Conservation (phyloP, 2,888 invertebrate species). For the Abscondita cerata region DNA sequence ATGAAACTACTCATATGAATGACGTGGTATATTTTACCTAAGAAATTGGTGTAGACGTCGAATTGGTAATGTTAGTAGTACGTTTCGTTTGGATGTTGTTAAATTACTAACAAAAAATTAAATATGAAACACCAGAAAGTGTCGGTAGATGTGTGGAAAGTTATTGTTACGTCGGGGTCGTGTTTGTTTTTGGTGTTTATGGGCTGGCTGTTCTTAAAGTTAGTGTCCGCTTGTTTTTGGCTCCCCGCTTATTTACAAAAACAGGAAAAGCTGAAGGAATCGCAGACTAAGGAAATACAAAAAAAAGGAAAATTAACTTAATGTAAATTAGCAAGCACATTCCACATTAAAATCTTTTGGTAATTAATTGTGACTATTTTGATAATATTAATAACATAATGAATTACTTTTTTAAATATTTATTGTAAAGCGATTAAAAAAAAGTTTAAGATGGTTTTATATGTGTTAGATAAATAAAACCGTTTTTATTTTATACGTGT, state of each 20-base stretch:
- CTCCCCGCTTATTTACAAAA: constrained; percentile 67
- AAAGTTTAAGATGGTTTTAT: too few relatives aligned
- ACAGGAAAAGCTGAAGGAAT: constrained; percentile 57
- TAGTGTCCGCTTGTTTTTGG: constrained; percentile 71
- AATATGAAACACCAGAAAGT: constrained; percentile 73
- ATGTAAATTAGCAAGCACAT: too few relatives aligned
- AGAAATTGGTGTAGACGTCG: background rate
- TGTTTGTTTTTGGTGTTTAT: constrained; percentile 68
- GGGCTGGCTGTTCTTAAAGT: constrained; percentile 70
- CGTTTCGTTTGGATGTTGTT: background rate
- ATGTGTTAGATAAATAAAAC: too few relatives aligned
- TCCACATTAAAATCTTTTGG: too few relatives aligned
- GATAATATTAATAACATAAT: too few relatives aligned
- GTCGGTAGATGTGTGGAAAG: constrained; percentile 70
- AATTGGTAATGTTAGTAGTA: background rate
- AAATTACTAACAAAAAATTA: background rate
- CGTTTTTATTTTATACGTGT: too few relatives aligned
- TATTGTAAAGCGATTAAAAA: too few relatives aligned
- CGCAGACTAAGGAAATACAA: too few relatives aligned
- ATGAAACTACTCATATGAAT: background rate
- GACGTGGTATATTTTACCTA: background rate
- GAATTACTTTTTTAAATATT: too few relatives aligned
- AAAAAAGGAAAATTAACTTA: background rate
- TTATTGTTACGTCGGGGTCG: constrained; percentile 68
- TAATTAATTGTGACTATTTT: too few relatives aligned